phyloP scores from a whole-genome alignment of 2,113 vertebrate genomes.

The Aspiorhynchus laticeps region DNA sequence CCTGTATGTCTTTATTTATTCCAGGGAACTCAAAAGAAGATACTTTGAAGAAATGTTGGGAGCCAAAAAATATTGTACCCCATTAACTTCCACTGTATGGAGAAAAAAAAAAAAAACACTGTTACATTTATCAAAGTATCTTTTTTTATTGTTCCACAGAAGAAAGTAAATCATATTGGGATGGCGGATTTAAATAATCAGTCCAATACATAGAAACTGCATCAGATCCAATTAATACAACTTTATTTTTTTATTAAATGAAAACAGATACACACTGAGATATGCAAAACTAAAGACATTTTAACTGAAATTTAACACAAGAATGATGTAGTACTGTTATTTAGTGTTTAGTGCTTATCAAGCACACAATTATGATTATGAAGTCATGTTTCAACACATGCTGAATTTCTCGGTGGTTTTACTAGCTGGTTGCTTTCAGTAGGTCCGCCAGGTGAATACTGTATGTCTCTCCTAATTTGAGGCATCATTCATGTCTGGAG shows the following conservation, averaged over 20 bases:
- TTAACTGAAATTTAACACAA: background rate
- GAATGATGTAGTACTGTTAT: background rate
- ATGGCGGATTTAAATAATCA: background rate
- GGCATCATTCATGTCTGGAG: background rate
- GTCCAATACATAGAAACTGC: background rate
- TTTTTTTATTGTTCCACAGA: no score
- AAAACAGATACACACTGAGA: background rate
- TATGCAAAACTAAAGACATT: background rate
- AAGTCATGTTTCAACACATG: background rate
- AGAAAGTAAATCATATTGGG: no score
- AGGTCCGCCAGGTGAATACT: background rate
- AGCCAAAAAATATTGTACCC: no score
- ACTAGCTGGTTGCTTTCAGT: background rate
- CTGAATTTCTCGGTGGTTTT: background rate
- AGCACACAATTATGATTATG: background rate
- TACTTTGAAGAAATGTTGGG: no score
- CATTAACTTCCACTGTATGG: no score
- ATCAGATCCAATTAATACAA: background rate
- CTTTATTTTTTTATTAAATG: background rate
- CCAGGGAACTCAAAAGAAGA: no score
- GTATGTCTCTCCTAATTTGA: background rate
- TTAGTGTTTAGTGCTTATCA: no score
- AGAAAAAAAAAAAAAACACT: no score
- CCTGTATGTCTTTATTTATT: no score
- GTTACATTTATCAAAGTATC: no score